Conservation (phyloP, 64 coral and sea anemone species). For the Trachythela sp. region DNA sequence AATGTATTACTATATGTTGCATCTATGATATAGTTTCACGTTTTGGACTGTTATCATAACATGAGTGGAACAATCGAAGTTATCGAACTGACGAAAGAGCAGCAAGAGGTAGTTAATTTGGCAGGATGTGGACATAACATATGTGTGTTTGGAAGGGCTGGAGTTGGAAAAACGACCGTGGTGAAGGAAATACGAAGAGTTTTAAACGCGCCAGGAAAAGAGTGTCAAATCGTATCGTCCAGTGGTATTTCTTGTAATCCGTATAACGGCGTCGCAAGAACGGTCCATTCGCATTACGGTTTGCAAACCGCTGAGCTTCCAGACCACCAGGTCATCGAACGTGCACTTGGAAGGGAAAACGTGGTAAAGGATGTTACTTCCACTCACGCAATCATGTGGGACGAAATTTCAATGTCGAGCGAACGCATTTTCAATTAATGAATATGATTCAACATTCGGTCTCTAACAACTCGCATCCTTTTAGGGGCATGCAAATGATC, state of each 20-base stretch:
- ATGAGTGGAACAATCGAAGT: no score
- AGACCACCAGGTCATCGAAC: background rate
- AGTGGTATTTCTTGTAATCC: constrained; percentile 35
- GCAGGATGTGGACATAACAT: constrained; percentile 8
- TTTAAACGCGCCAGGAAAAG: background rate
- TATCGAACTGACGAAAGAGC: background rate
- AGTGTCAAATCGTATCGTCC: constrained; percentile 7
- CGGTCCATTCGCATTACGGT: constrained; percentile 40
- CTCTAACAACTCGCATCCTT: background rate
- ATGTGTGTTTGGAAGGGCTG: constrained; percentile 13
- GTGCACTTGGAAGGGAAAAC: background rate
- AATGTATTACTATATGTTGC: no score
- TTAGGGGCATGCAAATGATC: background rate
- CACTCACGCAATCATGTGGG: constrained; percentile 21
- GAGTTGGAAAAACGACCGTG: constrained; percentile 25
- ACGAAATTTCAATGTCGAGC: constrained; percentile 26
- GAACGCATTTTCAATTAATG: constrained; percentile 5
- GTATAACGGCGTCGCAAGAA: constrained; percentile 6
- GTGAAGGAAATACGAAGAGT: constrained; percentile 11
- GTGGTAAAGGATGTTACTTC: background rate
- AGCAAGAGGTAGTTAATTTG: background rate
- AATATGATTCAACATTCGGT: background rate
- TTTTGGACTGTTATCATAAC: no score
- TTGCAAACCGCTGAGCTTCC: constrained; percentile 32
- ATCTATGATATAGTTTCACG: no score